Base-by-base conservation (phyloP, 2,888 invertebrate genomes). In the Hecatera dysodea region DNA sequence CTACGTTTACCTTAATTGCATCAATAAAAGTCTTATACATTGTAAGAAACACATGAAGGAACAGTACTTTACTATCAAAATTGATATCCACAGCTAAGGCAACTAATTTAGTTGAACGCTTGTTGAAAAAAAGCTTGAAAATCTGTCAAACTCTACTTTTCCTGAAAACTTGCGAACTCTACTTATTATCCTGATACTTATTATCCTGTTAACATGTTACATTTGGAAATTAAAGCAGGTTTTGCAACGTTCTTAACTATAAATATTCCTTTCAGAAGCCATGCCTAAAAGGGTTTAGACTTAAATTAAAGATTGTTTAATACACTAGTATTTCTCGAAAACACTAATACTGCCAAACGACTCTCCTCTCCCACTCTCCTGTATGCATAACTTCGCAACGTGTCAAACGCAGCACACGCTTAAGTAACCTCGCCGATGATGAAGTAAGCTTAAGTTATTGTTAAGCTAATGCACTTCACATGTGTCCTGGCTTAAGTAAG, bases 391-490 rank as follows among this genome's bases (percentile, higher is more conserved):
- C 22, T 79, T 73, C 65, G 75, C 63, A 64, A 52, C 15, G 9
- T 22, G 82, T 19, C 63, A 86, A 92, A 90, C 87, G 82, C 63
- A 82, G 90, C 92, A 88, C 65, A 61, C 64, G 76, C 80, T 80
- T 83, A 84, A 83, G 81, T 85, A 83, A 84, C 78, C 78, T 71
- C 82, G 76, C 69, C 82, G 82, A 87, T 89, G 90, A 90, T 88
- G 90, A 87, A 87, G 67, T 78, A 74, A 79, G 85, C 87, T 89
- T 87, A 87, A 88, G 87, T 90, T 91, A 91, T 92, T 92, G 92
- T 91, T 89, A 89, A 85, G 88, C 80, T 88, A 90, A 90, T 85
- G 88, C 85, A 76, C 76, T 77, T 84, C 86, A 82, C 80, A 78
- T 80, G 73, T 78, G 73, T 81, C 82, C 80, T 76, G 83, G 81